Evolutionary conservation across 2,113 vertebrate genomes (phyloP).

Genomic region (Picathartes gymnocephalus): DNA sequence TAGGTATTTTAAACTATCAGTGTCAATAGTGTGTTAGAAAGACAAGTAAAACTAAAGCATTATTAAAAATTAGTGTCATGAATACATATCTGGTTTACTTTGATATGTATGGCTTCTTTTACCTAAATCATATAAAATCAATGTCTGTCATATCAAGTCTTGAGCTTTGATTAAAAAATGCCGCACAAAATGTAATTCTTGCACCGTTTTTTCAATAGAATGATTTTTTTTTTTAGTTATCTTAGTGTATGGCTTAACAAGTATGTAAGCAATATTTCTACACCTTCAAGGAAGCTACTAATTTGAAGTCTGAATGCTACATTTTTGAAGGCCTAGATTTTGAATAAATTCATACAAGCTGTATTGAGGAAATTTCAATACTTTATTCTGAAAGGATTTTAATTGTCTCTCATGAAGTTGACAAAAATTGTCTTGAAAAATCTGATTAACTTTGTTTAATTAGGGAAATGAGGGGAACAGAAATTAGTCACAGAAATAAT

Average conservation of each 20-base stretch:
- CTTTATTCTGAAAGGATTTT: not conserved
- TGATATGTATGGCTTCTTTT: not conserved
- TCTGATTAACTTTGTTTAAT: not conserved
- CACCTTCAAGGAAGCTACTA: not conserved
- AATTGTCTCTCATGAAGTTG: not conserved
- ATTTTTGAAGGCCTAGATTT: not conserved
- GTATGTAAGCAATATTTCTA: not conserved
- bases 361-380: not conserved
- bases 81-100: not conserved
- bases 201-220: not conserved
- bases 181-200: not conserved
- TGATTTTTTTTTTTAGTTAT: not conserved
- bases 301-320: not conserved
- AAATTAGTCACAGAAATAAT: not conserved
- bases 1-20: not conserved
- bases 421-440: not conserved
- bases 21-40: not conserved
- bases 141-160: not conserved
- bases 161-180: not conserved
- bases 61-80: not conserved
- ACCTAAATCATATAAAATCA: not conserved
- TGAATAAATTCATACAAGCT: not conserved
- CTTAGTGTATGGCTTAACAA: not conserved
- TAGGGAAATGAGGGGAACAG: not conserved
- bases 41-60: not conserved